Evolutionary conservation across 1,140 invertebrate species (phyloP).

Genomic region (Papilio polyxenes): DNA sequence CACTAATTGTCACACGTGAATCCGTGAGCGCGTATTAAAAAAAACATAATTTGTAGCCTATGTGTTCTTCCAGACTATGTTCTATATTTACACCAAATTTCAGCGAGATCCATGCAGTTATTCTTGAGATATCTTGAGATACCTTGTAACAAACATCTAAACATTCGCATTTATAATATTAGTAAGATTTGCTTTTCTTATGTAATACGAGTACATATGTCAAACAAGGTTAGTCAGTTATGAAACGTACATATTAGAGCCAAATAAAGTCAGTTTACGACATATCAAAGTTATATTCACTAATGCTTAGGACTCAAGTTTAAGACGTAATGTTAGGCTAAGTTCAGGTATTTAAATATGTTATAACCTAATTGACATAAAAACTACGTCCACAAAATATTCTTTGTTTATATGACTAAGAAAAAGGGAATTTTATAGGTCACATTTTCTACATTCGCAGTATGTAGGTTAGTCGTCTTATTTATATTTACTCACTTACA

Average conservation of each 20-base stretch:
- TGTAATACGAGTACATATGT: background rate
- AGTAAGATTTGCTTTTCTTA: too few relatives aligned
- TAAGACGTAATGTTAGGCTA: conserved; percentile 7
- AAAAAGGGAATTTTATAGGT: background rate
- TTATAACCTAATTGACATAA: conserved; percentile 22
- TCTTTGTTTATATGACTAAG: background rate
- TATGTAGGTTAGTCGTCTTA: too few relatives aligned
- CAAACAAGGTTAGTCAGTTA: background rate
- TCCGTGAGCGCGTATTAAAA: too few relatives aligned
- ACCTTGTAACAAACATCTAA: too few relatives aligned
- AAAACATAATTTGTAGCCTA: too few relatives aligned
- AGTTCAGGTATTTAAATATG: background rate
- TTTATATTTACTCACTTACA: too few relatives aligned
- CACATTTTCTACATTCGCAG: background rate
- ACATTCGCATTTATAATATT: too few relatives aligned
- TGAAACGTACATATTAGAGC: background rate
- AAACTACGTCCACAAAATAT: background rate
- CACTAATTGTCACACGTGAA: too few relatives aligned
- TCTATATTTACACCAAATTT: too few relatives aligned
- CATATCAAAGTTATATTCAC: conserved; percentile 1
- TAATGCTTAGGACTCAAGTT: conserved; percentile 17
- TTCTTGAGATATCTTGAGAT: too few relatives aligned
- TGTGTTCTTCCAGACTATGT: too few relatives aligned
- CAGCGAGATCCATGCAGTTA: too few relatives aligned
- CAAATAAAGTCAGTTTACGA: conserved; percentile 11